Evolutionary conservation across 2,888 invertebrate species (phyloP), one percentile per base, ranked within the genome.

Genomic region (Leucozona laternaria): DNA sequence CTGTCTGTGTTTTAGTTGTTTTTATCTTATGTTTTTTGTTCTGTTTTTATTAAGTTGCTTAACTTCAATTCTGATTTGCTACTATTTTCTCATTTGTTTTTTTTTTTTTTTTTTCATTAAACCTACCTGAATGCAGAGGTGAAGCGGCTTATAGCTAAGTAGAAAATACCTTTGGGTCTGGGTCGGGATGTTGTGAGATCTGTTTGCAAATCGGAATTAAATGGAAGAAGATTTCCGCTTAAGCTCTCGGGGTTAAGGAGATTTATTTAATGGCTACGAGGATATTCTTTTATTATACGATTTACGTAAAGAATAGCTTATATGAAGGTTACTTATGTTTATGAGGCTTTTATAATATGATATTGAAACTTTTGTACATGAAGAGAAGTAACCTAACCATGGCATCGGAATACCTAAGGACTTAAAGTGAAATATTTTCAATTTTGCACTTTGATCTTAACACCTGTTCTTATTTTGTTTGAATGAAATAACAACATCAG

Each of bases 121-220:
- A 20, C 8, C 45, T 22, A 8, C 15, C n/a, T 22, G 31, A 10
- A 45, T 20, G 13, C 15, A n/a, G 25, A 45, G 22, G 43, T 43
- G 43, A n/a, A n/a, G n/a, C n/a, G n/a, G n/a, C n/a, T n/a, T 43
- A 25, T 25, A 62, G n/a, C n/a, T 28, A n/a, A 25, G 25, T 40
- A 60, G 60, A 40, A 40, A 60, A 20, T 25, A n/a, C 7, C 11
- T 2, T 60, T 22, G 60, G 25, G 7, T 48, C 7, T 11, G 31
- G 64, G 7, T 20, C 4, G 25, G 37, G 55, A 48, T 53, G 25
- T n/a, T 28, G 15, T 53, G 8, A 53, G 53, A 53, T 25, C 50
- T 53, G 71, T 80, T 58, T 55, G 55, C 60, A 85, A 85, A 85
- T 85, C 72, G 75, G 66, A 60, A 76, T 85, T 71, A 77, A 77